phyloP scores from a whole-genome alignment of 2,113 vertebrate species.

The Mus spicilegus region DNA sequence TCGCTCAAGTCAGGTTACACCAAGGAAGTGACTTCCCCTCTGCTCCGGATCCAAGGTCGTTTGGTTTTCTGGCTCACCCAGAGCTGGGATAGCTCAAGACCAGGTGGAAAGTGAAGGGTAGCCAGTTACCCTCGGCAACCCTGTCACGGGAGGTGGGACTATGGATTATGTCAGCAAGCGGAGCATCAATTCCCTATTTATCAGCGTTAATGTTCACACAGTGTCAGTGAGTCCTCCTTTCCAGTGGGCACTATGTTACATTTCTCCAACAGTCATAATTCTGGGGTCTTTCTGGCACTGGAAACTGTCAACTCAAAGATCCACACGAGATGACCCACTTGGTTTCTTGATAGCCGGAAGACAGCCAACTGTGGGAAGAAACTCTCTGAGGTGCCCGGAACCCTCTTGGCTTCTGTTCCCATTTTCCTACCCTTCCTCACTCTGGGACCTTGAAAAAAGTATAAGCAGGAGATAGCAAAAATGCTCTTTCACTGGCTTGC shows the following conservation, averaged over 20 bases:
- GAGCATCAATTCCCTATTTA: background rate
- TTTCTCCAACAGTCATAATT: background rate
- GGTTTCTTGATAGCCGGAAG: background rate
- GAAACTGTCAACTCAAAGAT: background rate
- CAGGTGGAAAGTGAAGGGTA: background rate
- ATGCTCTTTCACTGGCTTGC: background rate
- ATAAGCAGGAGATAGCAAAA: background rate
- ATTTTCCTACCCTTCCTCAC: background rate
- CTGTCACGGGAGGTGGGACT: background rate
- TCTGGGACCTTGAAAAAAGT: background rate
- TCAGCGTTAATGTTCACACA: background rate
- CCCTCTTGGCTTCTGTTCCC: background rate
- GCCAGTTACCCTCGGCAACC: background rate
- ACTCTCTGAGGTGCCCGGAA: background rate
- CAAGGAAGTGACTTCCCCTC: conserved; percentile 58
- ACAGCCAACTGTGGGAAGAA: background rate
- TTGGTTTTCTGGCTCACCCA: background rate
- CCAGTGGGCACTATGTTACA: background rate
- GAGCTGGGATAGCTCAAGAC: background rate
- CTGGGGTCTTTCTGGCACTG: background rate
- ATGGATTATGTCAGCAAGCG: background rate
- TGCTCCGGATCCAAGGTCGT: background rate
- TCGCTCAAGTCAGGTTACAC: background rate
- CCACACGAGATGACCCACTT: background rate
- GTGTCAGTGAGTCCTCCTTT: background rate